phyloP scores from a whole-genome alignment of 1,140 invertebrate genomes.

The Nebria ingens region DNA sequence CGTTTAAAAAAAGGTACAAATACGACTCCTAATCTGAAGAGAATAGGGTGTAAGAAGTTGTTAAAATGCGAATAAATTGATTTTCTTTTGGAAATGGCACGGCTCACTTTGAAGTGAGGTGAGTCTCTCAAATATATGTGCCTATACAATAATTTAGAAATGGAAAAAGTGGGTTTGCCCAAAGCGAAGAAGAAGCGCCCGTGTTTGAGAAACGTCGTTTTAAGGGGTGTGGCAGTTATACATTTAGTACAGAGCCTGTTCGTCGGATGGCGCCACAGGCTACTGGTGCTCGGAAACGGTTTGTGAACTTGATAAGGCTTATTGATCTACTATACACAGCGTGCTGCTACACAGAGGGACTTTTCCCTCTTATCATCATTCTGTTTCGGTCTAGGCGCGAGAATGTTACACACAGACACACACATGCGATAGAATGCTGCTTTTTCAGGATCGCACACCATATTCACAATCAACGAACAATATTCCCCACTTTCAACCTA shows the following conservation, averaged over 20 bases:
- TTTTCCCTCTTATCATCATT: too few relatives aligned
- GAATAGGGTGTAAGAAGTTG: too few relatives aligned
- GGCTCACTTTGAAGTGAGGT: not conserved
- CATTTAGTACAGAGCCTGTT: not conserved
- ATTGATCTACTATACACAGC: constrained; percentile 7
- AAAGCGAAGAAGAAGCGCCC: not conserved
- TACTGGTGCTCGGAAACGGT: not conserved
- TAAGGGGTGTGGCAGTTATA: constrained; percentile 6
- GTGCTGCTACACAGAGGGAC: too few relatives aligned
- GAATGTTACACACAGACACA: too few relatives aligned
- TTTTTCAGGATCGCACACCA: too few relatives aligned
- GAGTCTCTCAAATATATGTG: not conserved
- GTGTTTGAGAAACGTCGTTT: not conserved
- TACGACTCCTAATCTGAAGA: too few relatives aligned
- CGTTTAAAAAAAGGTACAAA: too few relatives aligned
- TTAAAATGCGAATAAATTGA: too few relatives aligned
- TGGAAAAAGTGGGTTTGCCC: constrained; percentile 2
- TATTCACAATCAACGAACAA: too few relatives aligned
- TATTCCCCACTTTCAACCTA: too few relatives aligned
- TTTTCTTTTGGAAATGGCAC: not conserved
- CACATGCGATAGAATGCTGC: too few relatives aligned
- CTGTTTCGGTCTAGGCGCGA: too few relatives aligned
- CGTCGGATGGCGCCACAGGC: not conserved
- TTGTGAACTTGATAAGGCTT: constrained; percentile 5
- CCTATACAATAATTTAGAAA: not conserved